Evolutionary conservation across 1,140 invertebrate genomes (phyloP).

Genomic region (Branchinecta lindahli): DNA sequence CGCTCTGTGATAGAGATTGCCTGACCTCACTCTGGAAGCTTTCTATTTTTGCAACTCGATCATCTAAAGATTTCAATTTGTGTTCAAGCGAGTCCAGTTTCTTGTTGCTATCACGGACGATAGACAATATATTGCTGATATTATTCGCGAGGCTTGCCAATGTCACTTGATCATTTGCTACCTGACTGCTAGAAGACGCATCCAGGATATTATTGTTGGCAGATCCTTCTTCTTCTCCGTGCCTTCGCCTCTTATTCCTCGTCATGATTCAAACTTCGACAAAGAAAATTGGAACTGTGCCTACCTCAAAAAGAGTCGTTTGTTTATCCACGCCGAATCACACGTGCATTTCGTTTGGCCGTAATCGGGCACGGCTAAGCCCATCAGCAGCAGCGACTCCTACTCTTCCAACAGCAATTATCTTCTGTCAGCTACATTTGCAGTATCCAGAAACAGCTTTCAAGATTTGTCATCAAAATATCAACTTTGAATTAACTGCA

Average conservation of each 20-base stretch:
- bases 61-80: slow-evolving; percentile 1
- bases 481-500: neutral
- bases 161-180: neutral
- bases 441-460: neutral
- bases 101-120: neutral
- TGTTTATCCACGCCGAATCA: no score
- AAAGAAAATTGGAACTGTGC: neutral
- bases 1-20: neutral
- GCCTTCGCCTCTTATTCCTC: neutral
- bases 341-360: no score
- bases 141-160: neutral
- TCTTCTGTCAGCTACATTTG: neutral
- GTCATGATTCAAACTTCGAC: neutral
- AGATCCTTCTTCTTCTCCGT: neutral
- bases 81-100: slow-evolving; percentile 5
- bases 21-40: neutral
- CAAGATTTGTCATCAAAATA: neutral
- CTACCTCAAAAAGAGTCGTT: no score
- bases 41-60: neutral
- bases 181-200: neutral
- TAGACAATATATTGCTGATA: neutral
- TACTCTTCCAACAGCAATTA: neutral
- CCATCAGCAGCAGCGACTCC: neutral
- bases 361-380: no score
- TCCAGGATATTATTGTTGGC: neutral